Evolutionary conservation across 2,113 vertebrate genomes (phyloP).

Genomic region (Myotis yumanensis): DNA sequence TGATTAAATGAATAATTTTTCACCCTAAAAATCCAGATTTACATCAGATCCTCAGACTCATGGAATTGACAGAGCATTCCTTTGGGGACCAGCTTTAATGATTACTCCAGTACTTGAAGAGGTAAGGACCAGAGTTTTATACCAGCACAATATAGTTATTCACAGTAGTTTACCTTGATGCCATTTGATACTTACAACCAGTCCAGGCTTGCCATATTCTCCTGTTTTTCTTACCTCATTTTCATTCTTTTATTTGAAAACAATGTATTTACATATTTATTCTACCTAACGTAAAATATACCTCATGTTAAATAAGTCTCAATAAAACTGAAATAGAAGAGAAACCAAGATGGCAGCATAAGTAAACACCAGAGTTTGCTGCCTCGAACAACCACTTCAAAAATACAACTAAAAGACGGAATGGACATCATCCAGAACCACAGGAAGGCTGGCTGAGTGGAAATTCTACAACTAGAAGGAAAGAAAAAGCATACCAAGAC

Average conservation of each 20-base stretch:
- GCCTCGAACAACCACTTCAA: no score
- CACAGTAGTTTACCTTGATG: not conserved
- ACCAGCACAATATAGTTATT: not conserved
- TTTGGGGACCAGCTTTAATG: conserved; percentile 80
- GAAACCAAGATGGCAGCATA: no score
- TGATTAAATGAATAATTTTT: conserved; percentile 51
- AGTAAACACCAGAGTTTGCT: no score
- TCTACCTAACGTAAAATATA: not conserved
- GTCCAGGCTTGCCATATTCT: not conserved
- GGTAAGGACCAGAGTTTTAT: conserved; percentile 71
- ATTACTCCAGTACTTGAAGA: conserved; percentile 76
- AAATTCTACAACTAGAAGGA: no score
- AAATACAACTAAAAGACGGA: no score
- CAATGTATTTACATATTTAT: not conserved
- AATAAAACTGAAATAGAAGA: not conserved
- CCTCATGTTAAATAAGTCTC: not conserved
- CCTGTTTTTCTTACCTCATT: not conserved
- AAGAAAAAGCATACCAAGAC: no score
- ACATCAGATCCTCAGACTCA: conserved; percentile 73
- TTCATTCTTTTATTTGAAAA: not conserved
- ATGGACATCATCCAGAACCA: no score
- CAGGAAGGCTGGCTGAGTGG: no score
- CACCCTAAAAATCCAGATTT: conserved; percentile 71
- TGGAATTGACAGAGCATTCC: conserved; percentile 78
- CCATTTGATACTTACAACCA: not conserved